Evolutionary conservation across 1,140 invertebrate genomes (phyloP).

Genomic region (Plectus sambesii): DNA sequence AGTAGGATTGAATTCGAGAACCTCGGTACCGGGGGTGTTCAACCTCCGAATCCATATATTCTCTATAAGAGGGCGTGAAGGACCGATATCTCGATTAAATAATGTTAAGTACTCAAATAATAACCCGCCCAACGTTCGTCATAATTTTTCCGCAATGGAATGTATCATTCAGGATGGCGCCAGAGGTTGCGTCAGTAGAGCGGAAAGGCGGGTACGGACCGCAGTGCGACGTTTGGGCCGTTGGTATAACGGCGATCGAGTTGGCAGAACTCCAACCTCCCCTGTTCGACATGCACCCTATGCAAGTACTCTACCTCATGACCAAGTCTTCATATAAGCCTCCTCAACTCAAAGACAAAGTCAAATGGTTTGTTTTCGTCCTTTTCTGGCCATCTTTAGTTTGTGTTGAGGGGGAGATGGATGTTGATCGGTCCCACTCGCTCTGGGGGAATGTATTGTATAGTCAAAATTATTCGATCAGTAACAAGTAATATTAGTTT

Average conservation of each 20-base stretch:
- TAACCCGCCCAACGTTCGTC: too few relatives aligned
- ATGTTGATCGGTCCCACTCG: too few relatives aligned
- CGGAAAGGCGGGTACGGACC: constrained; percentile 97
- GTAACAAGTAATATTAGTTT: too few relatives aligned
- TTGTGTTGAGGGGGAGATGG: not conserved
- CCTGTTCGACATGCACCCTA: constrained; percentile 98
- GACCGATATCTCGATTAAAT: too few relatives aligned
- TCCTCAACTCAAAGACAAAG: constrained; percentile 84
- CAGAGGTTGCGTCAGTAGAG: constrained; percentile 93
- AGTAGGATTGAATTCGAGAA: too few relatives aligned
- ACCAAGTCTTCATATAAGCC: constrained; percentile 97
- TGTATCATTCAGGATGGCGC: constrained; percentile 56
- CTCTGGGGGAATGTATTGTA: too few relatives aligned
- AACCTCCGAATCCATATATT: too few relatives aligned
- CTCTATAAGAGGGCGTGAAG: too few relatives aligned
- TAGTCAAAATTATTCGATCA: too few relatives aligned
- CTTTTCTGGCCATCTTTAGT: constrained; percentile 3
- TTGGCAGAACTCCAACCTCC: constrained; percentile 95
- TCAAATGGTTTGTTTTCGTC: constrained; percentile 63
- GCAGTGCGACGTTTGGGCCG: constrained; percentile 98
- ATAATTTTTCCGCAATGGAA: too few relatives aligned
- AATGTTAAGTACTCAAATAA: too few relatives aligned
- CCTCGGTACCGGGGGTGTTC: too few relatives aligned
- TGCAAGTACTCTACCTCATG: constrained; percentile 82
- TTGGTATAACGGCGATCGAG: constrained; percentile 96